Base-by-base conservation (phyloP, 2,797 vertebrate genomes). In the Avahi laniger region DNA sequence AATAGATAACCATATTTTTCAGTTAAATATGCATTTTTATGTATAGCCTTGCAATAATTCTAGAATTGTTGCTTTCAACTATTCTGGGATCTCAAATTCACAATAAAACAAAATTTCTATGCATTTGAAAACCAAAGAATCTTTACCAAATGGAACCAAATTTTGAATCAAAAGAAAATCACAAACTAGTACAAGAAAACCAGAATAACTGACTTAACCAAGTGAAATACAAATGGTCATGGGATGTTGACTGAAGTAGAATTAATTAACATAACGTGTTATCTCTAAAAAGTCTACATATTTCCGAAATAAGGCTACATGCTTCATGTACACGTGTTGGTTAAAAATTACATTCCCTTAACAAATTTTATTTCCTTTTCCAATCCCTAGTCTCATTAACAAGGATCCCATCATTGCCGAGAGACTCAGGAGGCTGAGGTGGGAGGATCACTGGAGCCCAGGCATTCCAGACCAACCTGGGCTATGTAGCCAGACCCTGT, bases 101-200 rank as follows among this genome's bases (percentile, higher is more conserved):
- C 41, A 96, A 81, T 72, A 89, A 95, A 79, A 93, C 33, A 75
- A 54, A 82, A 67, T 72, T 90, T 94, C 82, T 73, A 86, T 15
- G 69, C 33, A 89, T 10, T 54, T 90, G 82, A 95, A 94, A 96
- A 87, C 52, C 52, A 92, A 89, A 95, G 88, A 95, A 81, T 91
- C 10, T 88, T 84, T 93, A 95, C 43, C 48, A 97, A 95, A 96
- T 82, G 28, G 54, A 94, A 88, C 75, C 54, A 93, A 91, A 94
- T 80, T 87, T 59, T 91, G 67, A 95, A 92, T 72, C 69, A 75
- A 88, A 85, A 85, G 67, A 93, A 93, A 91, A 96, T 63, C 86
- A 96, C 79, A 91, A 72, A 89, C 41, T 93, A 88, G 46, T 79
- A n/a, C 24, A 93, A 87, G 41, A 93, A 52, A 96, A 91, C 38